Percentiles rank a stretch among this genome's conserved stretches.
These are phyloP conservation scores for Hirtodrosophila alboralis DNA, from an alignment of 2,888 invertebrate genomes.

Conservation along the genomic window DNA sequence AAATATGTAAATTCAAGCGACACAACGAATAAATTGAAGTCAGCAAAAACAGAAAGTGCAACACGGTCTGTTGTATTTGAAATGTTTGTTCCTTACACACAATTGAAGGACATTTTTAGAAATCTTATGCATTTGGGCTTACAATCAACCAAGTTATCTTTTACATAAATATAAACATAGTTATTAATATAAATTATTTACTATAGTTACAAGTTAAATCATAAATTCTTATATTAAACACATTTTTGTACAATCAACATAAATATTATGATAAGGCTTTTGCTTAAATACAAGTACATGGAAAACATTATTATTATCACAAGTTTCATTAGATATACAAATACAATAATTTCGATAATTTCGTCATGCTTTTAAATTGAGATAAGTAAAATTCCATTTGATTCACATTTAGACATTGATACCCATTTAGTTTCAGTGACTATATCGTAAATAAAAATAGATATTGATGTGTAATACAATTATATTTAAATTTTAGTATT, in stretches of 20 bases:
- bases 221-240: no score
- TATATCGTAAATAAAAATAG: not conserved
- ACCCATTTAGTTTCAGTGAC: not conserved
- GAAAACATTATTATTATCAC: not conserved
- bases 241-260: no score
- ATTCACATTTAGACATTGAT: not conserved
- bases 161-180: no score
- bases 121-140: conserved; percentile 2
- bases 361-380: conserved; percentile 1
- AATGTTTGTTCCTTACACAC: conserved; percentile 22
- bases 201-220: not conserved
- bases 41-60: conserved; percentile 36
- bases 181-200: no score
- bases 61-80: conserved; percentile 13
- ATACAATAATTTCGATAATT: not conserved
- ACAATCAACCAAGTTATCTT: no score
- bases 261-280: no score
- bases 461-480: not conserved
- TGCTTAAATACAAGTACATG: no score
- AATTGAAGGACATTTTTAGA: conserved; percentile 16
- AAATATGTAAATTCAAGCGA: conserved; percentile 67
- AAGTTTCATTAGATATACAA: conserved; percentile 1
- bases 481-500: no score
- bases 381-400: conserved; percentile 14
- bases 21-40: conserved; percentile 66